Evolutionary conservation across 2,113 vertebrate species (phyloP), one percentile per base, ranked within the genome.

Genomic region (Cryptomyrus ogoouensis): DNA sequence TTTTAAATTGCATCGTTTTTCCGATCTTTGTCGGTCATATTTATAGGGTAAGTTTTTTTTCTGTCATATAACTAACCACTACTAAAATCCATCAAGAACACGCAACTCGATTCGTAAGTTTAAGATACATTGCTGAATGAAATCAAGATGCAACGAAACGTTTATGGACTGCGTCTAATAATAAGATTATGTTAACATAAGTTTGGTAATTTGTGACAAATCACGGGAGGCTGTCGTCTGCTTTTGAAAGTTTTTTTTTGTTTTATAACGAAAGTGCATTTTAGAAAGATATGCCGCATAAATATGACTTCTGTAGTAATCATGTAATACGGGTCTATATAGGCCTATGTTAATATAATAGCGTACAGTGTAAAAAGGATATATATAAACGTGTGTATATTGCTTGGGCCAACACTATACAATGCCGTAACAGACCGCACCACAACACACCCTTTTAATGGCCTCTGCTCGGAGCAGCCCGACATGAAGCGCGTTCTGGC

Each of bases 21-120:
- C 87, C 42, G 47, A 47, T 88, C 91, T 90, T 92, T 89, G 91
- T 90, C 92, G 50, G 87, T 93, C 89, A 90, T 90, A 91, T 42
- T 70, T 93, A 89, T 88, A 93, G 92, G 95, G 96, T 96, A 94
- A 96, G 96, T 96, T 89, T 42, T 77, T 77, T 77, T 86, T 42
- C 66, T 83, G 77, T 88, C 52, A 42, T 83, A 85, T 89, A 90
- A 66, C 53, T 89, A 83, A 53, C 74, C 53, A 3, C 88, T 90
- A 7, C 90, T 91, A 44, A 89, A 47, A 0, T 3, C 4, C n/a
- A 86, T 90, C 91, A 66, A 87, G 80, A 77, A 90, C 70, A 91
- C 91, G 2, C 50, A 87, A 88, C 70, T 9, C 90, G 91, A 90
- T 89, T 94, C 95, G 95, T 94, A 96, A 95, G 96, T 96, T 96